These are phyloP conservation scores for Tragelaphus oryx DNA, from an alignment of 2,797 vertebrate species.

Conservation along the genomic window DNA sequence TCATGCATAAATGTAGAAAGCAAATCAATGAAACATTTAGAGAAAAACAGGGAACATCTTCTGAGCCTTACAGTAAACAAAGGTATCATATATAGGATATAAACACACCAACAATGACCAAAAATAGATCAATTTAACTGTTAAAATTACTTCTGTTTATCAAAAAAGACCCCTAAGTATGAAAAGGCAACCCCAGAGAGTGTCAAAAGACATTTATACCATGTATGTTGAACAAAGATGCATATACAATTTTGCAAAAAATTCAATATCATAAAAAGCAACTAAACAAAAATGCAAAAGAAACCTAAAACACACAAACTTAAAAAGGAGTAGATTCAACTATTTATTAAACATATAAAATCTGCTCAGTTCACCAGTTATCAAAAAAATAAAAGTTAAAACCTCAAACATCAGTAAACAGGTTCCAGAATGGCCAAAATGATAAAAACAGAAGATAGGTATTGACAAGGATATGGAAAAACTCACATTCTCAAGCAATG, in stretches of 20 bases:
- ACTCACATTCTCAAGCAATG: not conserved
- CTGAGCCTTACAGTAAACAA: not conserved
- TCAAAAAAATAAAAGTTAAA: not conserved
- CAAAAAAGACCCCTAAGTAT: not conserved
- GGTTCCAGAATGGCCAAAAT: not conserved
- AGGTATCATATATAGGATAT: not conserved
- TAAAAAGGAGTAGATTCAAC: not conserved
- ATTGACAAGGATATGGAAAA: not conserved
- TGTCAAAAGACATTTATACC: not conserved
- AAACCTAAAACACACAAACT: not conserved
- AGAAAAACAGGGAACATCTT: not conserved
- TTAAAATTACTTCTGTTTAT: conserved; percentile 5
- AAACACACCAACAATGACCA: not conserved
- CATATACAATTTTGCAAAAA: not conserved
- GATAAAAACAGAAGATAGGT: not conserved
- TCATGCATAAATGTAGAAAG: not conserved
- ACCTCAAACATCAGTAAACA: not conserved
- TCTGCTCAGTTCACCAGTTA: not conserved
- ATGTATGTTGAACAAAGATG: not conserved
- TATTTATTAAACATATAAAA: not conserved
- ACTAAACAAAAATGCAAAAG: not conserved
- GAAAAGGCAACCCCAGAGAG: not conserved
- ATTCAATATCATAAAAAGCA: not conserved
- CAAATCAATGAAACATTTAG: not conserved
- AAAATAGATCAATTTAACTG: not conserved